Evolutionary conservation across 1,140 invertebrate species (phyloP).

Genomic region (Thrips palmi): DNA sequence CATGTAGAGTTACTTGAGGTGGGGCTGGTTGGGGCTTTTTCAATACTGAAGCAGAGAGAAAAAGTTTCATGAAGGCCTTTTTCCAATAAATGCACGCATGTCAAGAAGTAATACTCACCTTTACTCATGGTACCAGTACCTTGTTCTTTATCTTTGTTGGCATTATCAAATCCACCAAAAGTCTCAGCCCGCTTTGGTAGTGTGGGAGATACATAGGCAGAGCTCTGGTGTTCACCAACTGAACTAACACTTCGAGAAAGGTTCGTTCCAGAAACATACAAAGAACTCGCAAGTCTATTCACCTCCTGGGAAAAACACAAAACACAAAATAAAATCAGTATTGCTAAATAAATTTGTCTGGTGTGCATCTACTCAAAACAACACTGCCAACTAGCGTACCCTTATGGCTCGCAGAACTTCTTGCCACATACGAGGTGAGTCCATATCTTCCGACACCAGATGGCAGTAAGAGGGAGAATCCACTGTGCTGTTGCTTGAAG

Average conservation of each 20-base stretch:
- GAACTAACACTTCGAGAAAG: constrained; percentile 78
- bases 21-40: constrained; percentile 13
- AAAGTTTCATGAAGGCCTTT: too few species aligned
- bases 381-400: constrained; percentile 20
- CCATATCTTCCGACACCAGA: constrained; percentile 34
- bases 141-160: constrained; percentile 20
- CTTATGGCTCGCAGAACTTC: constrained; percentile 49
- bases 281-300: constrained; percentile 46
- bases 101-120: constrained; percentile 13
- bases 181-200: constrained; percentile 83
- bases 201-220: constrained; percentile 59
- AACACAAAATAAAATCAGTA: background rate
- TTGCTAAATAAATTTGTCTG: background rate
- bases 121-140: constrained; percentile 12
- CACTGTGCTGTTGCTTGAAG: constrained; percentile 29
- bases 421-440: constrained; percentile 44
- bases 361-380: background rate
- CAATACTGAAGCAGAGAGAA: too few species aligned
- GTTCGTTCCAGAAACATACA: constrained; percentile 49
- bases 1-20: too few species aligned
- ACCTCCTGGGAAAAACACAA: constrained; percentile 35
- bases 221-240: constrained; percentile 74
- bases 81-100: too few species aligned
- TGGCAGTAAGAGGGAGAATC: constrained; percentile 33
- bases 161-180: constrained; percentile 81